These are phyloP conservation scores for Orchesella cincta DNA, from an alignment of 1,140 invertebrate genomes.

Conservation along the genomic window DNA sequence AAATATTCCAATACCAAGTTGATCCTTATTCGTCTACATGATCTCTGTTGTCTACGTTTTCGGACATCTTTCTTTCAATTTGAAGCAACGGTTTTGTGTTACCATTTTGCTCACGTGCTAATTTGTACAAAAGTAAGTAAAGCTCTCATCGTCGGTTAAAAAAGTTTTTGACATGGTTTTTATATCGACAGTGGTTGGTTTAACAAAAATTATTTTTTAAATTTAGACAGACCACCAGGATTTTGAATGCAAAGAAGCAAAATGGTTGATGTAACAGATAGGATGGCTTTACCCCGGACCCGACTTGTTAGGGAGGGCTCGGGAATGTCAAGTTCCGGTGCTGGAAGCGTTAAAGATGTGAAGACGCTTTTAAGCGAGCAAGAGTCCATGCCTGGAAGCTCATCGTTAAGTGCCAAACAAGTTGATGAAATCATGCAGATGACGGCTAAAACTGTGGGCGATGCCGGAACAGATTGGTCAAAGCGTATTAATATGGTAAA, in stretches of 20 bases:
- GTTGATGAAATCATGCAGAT: conserved; percentile 49
- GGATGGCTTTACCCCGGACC: conserved; percentile 31
- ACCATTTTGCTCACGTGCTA: too few relatives aligned
- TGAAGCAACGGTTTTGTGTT: too few relatives aligned
- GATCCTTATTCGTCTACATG: too few relatives aligned
- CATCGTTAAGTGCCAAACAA: conserved; percentile 44
- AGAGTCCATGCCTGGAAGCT: conserved; percentile 39
- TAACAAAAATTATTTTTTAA: too few relatives aligned
- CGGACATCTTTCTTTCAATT: too few relatives aligned
- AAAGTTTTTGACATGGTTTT: too few relatives aligned
- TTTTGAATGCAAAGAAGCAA: background rate
- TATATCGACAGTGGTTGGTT: too few relatives aligned
- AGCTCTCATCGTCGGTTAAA: too few relatives aligned
- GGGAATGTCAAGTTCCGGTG: background rate
- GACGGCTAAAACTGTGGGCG: conserved; percentile 46
- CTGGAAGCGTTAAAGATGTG: background rate
- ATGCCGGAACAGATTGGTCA: conserved; percentile 42
- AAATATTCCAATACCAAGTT: too few relatives aligned
- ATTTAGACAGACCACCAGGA: too few relatives aligned
- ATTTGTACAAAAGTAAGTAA: too few relatives aligned
- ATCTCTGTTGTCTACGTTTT: too few relatives aligned
- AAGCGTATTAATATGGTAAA: conserved; percentile 45
- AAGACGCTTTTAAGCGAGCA: conserved; percentile 17
- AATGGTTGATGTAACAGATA: conserved; percentile 40
- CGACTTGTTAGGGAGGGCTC: background rate